Evolutionary conservation across 2,888 invertebrate genomes (phyloP).

Genomic region (Clistopyga incitator): DNA sequence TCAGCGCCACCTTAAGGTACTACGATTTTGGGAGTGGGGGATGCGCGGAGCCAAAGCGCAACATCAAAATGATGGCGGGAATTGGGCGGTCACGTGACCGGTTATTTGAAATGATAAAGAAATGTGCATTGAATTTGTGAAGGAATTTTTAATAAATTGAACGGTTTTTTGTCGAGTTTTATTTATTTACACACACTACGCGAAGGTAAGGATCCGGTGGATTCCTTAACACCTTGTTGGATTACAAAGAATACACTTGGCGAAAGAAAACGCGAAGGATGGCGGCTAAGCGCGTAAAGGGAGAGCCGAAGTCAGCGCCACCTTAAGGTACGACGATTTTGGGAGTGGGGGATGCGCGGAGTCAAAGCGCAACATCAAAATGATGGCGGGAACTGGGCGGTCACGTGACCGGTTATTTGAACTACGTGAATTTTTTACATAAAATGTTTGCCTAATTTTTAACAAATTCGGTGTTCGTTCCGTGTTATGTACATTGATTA

Average conservation of each 20-base stretch:
- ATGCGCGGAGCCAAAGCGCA: slow-evolving; percentile 38
- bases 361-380: slow-evolving; percentile 9
- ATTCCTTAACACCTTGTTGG: slow-evolving; percentile 73
- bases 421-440: too few relatives aligned
- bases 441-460: too few relatives aligned
- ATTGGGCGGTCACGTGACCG: background rate
- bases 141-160: too few relatives aligned
- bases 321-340: slow-evolving; percentile 28
- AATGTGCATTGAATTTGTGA: background rate
- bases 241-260: slow-evolving; percentile 73
- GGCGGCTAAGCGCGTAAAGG: slow-evolving; percentile 75
- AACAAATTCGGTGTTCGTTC: too few relatives aligned
- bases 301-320: slow-evolving; percentile 49
- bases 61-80: background rate
- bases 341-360: slow-evolving; percentile 16
- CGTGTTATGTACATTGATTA: too few relatives aligned
- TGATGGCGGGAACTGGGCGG: background rate
- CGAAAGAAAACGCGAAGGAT: slow-evolving; percentile 73
- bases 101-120: slow-evolving; percentile 26
- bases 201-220: slow-evolving; percentile 70
- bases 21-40: background rate
- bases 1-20: slow-evolving; percentile 47
- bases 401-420: slow-evolving; percentile 23
- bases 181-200: too few relatives aligned
- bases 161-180: too few relatives aligned